Percentiles rank a stretch among this genome's conserved stretches.
These are phyloP conservation scores for Lepidocolaptes lacrymiger DNA, from an alignment of 2,797 vertebrate species.

Conservation along the genomic window DNA sequence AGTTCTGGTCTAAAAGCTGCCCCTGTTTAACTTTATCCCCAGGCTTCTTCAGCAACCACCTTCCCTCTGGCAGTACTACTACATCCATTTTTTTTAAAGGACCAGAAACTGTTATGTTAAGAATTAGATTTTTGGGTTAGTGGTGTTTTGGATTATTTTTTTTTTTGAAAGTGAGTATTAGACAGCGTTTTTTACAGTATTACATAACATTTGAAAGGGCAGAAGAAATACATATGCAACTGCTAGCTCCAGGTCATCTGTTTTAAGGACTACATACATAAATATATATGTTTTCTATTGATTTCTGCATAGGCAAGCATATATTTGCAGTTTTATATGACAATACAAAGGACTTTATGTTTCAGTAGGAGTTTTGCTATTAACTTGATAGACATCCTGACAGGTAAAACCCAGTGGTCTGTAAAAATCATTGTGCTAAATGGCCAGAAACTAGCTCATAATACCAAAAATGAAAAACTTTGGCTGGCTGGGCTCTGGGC, in stretches of 20 bases:
- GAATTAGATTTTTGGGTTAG: slow-evolving; percentile 61
- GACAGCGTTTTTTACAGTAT: slow-evolving; percentile 44
- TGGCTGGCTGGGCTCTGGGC: neutral
- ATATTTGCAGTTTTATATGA: neutral
- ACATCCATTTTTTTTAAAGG: slow-evolving; percentile 35
- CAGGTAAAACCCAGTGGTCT: neutral
- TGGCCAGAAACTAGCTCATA: neutral
- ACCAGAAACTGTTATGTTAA: slow-evolving; percentile 53
- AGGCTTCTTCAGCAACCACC: slow-evolving; percentile 40
- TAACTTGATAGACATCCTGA: neutral
- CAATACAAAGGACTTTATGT: neutral
- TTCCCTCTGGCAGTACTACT: slow-evolving; percentile 29
- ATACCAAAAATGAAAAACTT: neutral
- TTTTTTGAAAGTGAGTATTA: slow-evolving; percentile 46
- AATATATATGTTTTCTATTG: neutral
- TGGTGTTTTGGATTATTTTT: neutral
- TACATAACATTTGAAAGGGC: slow-evolving; percentile 7
- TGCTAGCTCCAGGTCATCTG: neutral
- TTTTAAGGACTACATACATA: neutral
- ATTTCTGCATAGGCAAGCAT: neutral
- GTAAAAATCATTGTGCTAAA: neutral
- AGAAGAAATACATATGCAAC: neutral
- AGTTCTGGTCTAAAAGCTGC: slow-evolving; percentile 36
- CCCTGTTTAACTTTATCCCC: slow-evolving; percentile 50
- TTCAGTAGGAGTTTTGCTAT: neutral